Base-by-base conservation (phyloP, 2,797 vertebrate species). In the Myoxocephalus aenaeus region DNA sequence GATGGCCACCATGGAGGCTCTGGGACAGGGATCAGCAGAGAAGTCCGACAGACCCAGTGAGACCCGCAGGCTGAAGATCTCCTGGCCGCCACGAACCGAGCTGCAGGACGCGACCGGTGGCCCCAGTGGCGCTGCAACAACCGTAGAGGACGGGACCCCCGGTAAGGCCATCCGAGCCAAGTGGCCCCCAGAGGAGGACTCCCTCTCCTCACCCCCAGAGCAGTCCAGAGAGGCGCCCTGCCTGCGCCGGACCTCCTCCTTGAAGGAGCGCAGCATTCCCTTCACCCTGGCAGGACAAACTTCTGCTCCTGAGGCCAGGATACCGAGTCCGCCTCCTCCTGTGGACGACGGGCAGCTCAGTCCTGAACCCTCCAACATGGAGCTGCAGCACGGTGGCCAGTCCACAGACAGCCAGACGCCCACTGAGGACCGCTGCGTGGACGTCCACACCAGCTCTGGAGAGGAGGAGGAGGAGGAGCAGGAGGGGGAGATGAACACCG, bases 101-200 rank as follows among this genome's bases (percentile, higher is more conserved):
- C 93, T 94, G 10, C 94, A 94, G 5, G 94, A 90, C 1, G 32
- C 13, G 8, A 15, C 68, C 27, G 0, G 4, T 5, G 94, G 3
- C 85, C 14, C 68, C 27, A 0, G 4, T 5, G 94, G 3, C 85
- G 89, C 32, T 51, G n/a, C 66, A 54, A 81, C 44, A 91, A 66
- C 95, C 96, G 2, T 96, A 0, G 96, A 96, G 70, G 96, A 94
- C 7, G 95, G 96, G 42, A 22, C 77, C 6, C 90, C 92, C 77
- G 90, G 94, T 1, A 93, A 89, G 82, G 77, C 75, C 13, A 89
- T 94, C 57, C 94, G 94, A 81, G 95, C 96, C 58, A 98, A 97
- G 79, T 99, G 97, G 97, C 97, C 97, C 22, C 97, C 97, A 0
- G 96, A 96, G 90, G 96, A 96, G 3, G 96, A 97, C 7, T 56